A percentile compares a stretch with the other conserved stretches of the same genome.
Conservation (phyloP, 2,113 vertebrate species). For the Gymnocephalus cernua region DNA sequence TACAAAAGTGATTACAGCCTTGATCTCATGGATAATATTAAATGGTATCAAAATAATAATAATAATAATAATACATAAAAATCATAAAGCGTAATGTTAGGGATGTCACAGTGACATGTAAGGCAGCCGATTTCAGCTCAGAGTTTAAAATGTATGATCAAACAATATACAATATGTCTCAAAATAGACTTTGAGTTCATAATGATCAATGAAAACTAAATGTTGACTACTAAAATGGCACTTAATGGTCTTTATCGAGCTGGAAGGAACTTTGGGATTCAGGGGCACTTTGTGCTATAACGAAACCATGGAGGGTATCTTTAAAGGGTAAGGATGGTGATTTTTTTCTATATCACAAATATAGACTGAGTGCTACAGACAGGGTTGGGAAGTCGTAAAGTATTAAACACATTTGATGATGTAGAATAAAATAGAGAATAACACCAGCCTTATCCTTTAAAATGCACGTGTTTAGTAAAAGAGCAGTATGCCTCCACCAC, state of each 20-base stretch:
- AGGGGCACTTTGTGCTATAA: background rate
- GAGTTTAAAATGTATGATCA: background rate
- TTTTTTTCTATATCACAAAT: background rate
- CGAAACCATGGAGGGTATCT: background rate
- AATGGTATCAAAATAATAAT: constrained; percentile 9
- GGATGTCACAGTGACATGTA: constrained; percentile 41
- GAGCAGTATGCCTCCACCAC: background rate
- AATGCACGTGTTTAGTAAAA: constrained; percentile 1
- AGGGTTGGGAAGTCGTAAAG: too few species aligned
- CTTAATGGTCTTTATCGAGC: background rate
- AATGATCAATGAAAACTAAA: background rate
- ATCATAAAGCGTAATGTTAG: background rate
- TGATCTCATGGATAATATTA: constrained; percentile 7
- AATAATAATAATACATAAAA: background rate
- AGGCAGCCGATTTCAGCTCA: constrained; percentile 29
- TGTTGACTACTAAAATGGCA: background rate
- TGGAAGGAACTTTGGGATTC: background rate
- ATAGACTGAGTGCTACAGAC: background rate
- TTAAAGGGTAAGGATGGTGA: background rate
- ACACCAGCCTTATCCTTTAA: constrained; percentile 7
- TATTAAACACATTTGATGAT: background rate
- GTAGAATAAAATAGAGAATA: background rate
- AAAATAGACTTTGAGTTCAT: background rate
- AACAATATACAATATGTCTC: too few species aligned
- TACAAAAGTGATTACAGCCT: constrained; percentile 9